Percentiles rank a stretch among this genome's conserved stretches.
phyloP scores from a whole-genome alignment of 2,113 vertebrate genomes.

The Glaucomys volans region DNA sequence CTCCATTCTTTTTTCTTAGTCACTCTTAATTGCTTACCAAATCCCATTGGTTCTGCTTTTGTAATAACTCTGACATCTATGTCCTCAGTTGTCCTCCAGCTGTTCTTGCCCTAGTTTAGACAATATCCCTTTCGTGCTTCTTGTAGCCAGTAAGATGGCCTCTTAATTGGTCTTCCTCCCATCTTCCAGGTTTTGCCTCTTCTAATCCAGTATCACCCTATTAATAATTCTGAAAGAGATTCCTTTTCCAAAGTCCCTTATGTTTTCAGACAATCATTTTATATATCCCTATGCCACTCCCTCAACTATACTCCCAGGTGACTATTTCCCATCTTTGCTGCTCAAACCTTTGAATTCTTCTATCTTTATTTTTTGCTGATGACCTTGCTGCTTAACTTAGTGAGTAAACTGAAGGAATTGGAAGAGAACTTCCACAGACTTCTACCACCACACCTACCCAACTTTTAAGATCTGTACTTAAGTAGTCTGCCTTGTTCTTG shows the following conservation, averaged over 20 bases:
- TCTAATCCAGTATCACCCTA: background rate
- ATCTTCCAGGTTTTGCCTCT: background rate
- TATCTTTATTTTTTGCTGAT: background rate
- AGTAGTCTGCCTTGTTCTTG: slow-evolving; percentile 7
- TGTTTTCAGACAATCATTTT: slow-evolving; percentile 22
- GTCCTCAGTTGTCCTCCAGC: background rate
- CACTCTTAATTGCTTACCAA: slow-evolving; percentile 1
- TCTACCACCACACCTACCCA: background rate
- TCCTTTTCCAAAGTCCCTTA: background rate
- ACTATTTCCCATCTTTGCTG: background rate
- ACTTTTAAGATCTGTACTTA: background rate
- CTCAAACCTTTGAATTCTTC: background rate
- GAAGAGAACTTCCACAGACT: background rate
- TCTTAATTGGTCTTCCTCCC: background rate
- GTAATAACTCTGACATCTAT: background rate
- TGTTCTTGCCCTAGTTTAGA: background rate
- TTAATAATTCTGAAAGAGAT: slow-evolving; percentile 23
- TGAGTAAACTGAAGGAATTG: background rate
- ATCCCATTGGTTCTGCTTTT: background rate
- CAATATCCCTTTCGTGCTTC: background rate
- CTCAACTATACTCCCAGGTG: background rate
- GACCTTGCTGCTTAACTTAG: slow-evolving; percentile 14
- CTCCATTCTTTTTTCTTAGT: background rate
- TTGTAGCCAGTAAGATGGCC: background rate
- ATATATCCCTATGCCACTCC: background rate